phyloP scores from a whole-genome alignment of 1,140 invertebrate species.

The Oppia nitens region DNA sequence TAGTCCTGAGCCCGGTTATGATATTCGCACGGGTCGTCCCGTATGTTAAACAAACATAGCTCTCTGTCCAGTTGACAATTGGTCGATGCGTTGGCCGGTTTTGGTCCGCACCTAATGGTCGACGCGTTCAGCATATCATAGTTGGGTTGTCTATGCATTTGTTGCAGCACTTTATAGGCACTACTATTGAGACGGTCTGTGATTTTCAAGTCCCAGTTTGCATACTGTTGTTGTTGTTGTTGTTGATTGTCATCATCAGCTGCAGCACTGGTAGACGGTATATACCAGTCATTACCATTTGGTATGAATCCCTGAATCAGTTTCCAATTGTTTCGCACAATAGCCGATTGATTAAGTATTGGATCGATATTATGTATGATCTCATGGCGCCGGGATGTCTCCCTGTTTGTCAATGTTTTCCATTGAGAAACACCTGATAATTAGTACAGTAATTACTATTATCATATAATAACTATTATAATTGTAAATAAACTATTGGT shows the following conservation, averaged over 20 bases:
- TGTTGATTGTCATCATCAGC: too few species aligned
- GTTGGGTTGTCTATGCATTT: not conserved
- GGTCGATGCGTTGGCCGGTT: slow-evolving; percentile 22
- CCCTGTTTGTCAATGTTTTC: slow-evolving; percentile 43
- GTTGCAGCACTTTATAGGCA: not conserved
- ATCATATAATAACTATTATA: too few species aligned
- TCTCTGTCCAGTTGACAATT: slow-evolving; percentile 23
- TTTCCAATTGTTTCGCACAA: slow-evolving; percentile 65
- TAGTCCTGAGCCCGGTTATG: slow-evolving; percentile 48
- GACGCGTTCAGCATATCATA: slow-evolving; percentile 6
- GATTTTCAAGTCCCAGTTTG: too few species aligned
- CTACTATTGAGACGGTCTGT: slow-evolving; percentile 20
- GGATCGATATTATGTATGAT: slow-evolving; percentile 80
- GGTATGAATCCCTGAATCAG: slow-evolving; percentile 45
- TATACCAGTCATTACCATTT: not conserved
- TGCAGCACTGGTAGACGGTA: too few species aligned
- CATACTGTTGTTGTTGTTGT: too few species aligned
- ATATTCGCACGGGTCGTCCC: slow-evolving; percentile 62
- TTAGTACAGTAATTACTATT: too few species aligned
- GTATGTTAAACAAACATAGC: slow-evolving; percentile 61
- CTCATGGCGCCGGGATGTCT: slow-evolving; percentile 39
- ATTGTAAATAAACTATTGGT: too few species aligned
- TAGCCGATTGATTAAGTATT: slow-evolving; percentile 45
- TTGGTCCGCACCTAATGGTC: slow-evolving; percentile 23
- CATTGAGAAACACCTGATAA: slow-evolving; percentile 62